Base-by-base conservation (phyloP, 2,797 vertebrate genomes). In the Limosa lapponica region DNA sequence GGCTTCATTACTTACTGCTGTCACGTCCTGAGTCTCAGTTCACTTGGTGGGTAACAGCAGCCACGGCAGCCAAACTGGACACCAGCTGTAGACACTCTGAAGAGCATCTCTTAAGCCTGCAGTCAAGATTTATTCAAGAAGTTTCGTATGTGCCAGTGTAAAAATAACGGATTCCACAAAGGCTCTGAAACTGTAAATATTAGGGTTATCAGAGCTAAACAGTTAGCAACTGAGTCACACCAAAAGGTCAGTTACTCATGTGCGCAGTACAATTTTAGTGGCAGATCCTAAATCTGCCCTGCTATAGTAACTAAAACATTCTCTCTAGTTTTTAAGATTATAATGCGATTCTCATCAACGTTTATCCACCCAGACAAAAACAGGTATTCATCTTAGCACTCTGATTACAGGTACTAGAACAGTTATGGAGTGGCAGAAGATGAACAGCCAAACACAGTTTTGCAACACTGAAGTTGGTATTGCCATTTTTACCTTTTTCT, bases 111-210 rank as follows among this genome's bases (percentile, higher is more conserved):
- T 66, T 89, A 49, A 9, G n/a, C 37, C 23, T 41, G 39, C 48
- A 55, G 55, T 58, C 87, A 82, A 72, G 78, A 91, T 80, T 92
- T 95, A 93, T 66, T 82, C 55, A 69, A 85, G 27, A 84, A 75
- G 55, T 77, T 92, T 82, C 66, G 36, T 34, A 16, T 82, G 59
- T 82, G 69, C 28, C 66, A 82, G 19, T 55, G 11, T 80, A 92
- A 93, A 91, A 96, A 48, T 70, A 82, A 82, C 3, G 2, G 19
- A 82, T 61, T 51, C 28, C 36, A 92, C 73, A 96, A 89, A 93
- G 51, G 16, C 27, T 89, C 58, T 16, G 11, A 80, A 90, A 93
- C n/a, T 70, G n/a, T 95, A 97, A 95, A 93, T 95, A 95, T 91
- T 96, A 87, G 62, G 37, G 66, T 72, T 82, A 89, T 94, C 84